phyloP scores from a whole-genome alignment of 2,888 invertebrate species.

The Arge pagana region DNA sequence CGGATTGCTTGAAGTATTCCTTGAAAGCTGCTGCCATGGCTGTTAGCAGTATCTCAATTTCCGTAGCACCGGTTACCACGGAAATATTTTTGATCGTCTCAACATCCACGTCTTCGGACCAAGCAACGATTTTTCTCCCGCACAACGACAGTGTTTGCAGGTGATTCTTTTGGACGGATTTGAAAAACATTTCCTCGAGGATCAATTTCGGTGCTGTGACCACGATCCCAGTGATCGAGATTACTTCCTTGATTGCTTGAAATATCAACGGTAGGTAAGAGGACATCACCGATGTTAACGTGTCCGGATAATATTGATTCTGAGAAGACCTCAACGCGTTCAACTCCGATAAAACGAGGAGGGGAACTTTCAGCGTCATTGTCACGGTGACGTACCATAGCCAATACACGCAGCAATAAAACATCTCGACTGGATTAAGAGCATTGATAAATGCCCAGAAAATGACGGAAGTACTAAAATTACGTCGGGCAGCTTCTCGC shows the following conservation, averaged over 20 bases:
- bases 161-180: conserved; percentile 62
- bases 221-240: conserved; percentile 55
- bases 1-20: conserved; percentile 65
- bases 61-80: conserved; percentile 65
- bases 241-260: conserved; percentile 55
- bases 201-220: conserved; percentile 61
- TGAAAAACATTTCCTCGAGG: conserved; percentile 65
- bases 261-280: conserved; percentile 59
- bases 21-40: conserved; percentile 69
- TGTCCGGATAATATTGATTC: conserved; percentile 52
- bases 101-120: conserved; percentile 70
- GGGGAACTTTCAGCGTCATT: conserved; percentile 51
- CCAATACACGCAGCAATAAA: conserved; percentile 37
- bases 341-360: conserved; percentile 56
- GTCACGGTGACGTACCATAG: conserved; percentile 50
- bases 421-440: conserved; percentile 46
- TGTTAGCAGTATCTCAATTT: conserved; percentile 68
- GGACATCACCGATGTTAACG: conserved; percentile 45
- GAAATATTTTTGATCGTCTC: conserved; percentile 65
- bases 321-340: conserved; percentile 52
- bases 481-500: conserved; percentile 46
- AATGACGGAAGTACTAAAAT: conserved; percentile 39
- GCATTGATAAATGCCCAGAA: conserved; percentile 41
- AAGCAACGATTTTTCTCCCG: conserved; percentile 73
- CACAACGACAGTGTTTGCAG: conserved; percentile 70